Base-by-base conservation (phyloP, 2,888 invertebrate species). In the Phyllotreta striolata region DNA sequence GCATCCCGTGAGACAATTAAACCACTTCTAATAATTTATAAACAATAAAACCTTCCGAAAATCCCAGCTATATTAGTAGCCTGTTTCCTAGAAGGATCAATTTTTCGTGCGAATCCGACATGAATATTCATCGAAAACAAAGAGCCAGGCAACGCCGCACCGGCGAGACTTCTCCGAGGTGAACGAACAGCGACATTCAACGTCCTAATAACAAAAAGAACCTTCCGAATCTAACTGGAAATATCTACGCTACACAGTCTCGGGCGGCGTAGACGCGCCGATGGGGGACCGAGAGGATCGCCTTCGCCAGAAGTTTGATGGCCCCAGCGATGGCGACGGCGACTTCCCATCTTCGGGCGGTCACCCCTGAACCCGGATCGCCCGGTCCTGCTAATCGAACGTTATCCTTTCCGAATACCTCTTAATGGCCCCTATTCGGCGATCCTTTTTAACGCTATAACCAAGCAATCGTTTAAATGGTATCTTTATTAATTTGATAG, bases 101-200 rank as follows among this genome's bases (percentile, higher is more conserved):
- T n/a, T 24, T 24, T 24, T 24, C 24, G 24, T 24, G 4, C 2
- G 4, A 24, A 24, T 24, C 24, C 24, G 4, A 4, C 24, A 24
- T 24, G 24, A 24, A 24, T 24, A 24, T 24, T 24, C 24, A 24
- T 24, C 24, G 4, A 24, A 24, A 24, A 24, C 1, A 38, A 12
- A 35, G 8, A 38, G 38, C 14, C 1, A 37, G 66, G 54, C 63
- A 66, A 66, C 61, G 38, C 9, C 24, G 61, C 57, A 6, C 6
- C 37, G 72, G 44, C 66, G 63, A 70, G 71, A 70, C 72, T 63
- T 62, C 56, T 47, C 57, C 65, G 73, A 75, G 78, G 78, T 78
- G 76, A 77, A 74, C 73, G 78, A 73, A 78, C 78, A 75, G 70
- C 64, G 56, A 66, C 58, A 60, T 64, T 54, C 64, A 67, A 66